phyloP scores from a whole-genome alignment of 2,888 invertebrate species.

The Sturmia bella region DNA sequence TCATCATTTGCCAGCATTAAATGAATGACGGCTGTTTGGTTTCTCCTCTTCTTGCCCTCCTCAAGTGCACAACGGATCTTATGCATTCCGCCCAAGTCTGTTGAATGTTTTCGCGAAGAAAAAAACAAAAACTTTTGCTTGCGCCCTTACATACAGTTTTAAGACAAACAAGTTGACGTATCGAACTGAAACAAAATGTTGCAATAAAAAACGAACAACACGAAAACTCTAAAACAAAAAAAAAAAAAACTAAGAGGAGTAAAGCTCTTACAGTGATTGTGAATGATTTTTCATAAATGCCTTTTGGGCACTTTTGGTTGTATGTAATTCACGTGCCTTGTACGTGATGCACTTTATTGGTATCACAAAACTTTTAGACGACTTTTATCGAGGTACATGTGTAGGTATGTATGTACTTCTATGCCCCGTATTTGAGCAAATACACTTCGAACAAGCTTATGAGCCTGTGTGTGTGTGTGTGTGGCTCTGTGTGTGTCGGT shows the following conservation, averaged over 20 bases:
- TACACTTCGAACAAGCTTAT: constrained; percentile 12
- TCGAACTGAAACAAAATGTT: constrained; percentile 49
- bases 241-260: constrained; percentile 24
- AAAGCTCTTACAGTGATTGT: constrained; percentile 56
- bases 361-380: constrained; percentile 66
- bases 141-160: background rate
- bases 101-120: constrained; percentile 63
- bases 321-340: constrained; percentile 65
- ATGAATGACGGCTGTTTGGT: constrained; percentile 11
- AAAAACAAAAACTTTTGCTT: constrained; percentile 54
- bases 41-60: constrained; percentile 2
- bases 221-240: no score
- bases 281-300: constrained; percentile 69
- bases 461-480: background rate
- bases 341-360: constrained; percentile 67
- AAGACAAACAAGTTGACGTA: constrained; percentile 28
- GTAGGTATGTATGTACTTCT: no score
- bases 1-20: constrained; percentile 13
- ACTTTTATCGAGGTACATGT: constrained; percentile 44
- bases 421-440: constrained; percentile 40
- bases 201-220: constrained; percentile 9
- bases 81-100: constrained; percentile 68
- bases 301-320: constrained; percentile 67
- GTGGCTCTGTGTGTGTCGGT: background rate
- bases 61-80: constrained; percentile 64